A percentile compares a stretch with the other conserved stretches of the same genome.
Evolutionary conservation across 2,888 invertebrate genomes (phyloP).

Genomic region (Rotaria sp.): DNA sequence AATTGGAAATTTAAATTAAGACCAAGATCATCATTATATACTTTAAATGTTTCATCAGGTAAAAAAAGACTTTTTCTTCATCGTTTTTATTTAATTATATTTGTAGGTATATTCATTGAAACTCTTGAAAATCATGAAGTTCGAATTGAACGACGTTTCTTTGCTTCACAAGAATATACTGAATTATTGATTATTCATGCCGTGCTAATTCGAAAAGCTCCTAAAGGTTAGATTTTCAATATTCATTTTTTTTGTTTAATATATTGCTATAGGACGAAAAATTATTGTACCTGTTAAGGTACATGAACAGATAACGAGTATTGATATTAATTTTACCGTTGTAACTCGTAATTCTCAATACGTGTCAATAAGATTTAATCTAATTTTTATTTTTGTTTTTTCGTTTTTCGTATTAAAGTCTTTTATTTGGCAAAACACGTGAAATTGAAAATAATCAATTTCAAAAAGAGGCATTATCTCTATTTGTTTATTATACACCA

Average conservation of each 20-base stretch:
- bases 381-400: too few species aligned
- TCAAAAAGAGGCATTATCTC: background rate
- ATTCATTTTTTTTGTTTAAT: too few species aligned
- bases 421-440: background rate
- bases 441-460: background rate
- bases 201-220: background rate
- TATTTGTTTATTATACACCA: constrained; percentile 27
- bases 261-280: background rate
- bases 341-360: too few species aligned
- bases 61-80: background rate
- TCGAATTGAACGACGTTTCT: constrained; percentile 46
- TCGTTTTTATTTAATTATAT: background rate
- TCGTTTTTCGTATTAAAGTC: too few species aligned
- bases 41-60: constrained; percentile 45
- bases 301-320: background rate
- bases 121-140: constrained; percentile 43
- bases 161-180: constrained; percentile 48
- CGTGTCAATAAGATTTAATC: too few species aligned
- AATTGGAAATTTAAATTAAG: constrained; percentile 41
- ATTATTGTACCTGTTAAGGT: background rate
- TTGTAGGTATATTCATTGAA: constrained; percentile 46
- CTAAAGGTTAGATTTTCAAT: background rate
- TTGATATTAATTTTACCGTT: background rate
- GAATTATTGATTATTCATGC: constrained; percentile 49
- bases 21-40: constrained; percentile 42